Conservation (phyloP, 1,140 invertebrate genomes). For the Mizuhopecten yessoensis region DNA sequence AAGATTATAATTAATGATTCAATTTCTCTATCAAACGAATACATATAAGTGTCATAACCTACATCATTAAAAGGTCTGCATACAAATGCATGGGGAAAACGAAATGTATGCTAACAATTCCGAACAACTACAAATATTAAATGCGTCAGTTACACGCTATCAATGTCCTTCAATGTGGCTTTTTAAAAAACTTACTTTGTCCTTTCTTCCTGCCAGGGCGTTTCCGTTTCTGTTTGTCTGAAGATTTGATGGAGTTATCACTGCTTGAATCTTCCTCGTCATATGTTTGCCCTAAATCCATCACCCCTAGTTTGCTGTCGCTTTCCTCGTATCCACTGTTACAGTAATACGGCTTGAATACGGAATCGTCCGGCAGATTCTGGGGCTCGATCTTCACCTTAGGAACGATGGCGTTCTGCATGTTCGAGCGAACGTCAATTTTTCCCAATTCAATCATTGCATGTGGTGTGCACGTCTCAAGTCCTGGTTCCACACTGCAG, state of each 20-base stretch:
- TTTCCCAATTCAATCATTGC: neutral
- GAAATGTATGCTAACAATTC: neutral
- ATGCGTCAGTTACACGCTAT: no score
- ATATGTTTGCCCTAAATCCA: neutral
- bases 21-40: no score
- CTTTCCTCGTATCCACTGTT: neutral
- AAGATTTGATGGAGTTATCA: neutral
- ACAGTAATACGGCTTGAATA: neutral
- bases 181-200: neutral
- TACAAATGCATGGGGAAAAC: neutral
- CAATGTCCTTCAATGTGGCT: no score
- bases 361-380: neutral
- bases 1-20: no score
- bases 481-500: conserved; percentile 17
- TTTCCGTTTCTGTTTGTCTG: neutral
- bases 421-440: neutral
- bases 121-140: neutral
- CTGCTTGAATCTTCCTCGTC: neutral
- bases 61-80: no score
- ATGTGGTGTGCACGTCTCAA: neutral
- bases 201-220: neutral
- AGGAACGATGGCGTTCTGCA: neutral
- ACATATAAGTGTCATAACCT: no score
- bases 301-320: neutral
- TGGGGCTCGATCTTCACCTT: conserved; percentile 14